These are phyloP conservation scores for Drosophila anomalata DNA, from an alignment of 2,888 invertebrate species.

Conservation along the genomic window DNA sequence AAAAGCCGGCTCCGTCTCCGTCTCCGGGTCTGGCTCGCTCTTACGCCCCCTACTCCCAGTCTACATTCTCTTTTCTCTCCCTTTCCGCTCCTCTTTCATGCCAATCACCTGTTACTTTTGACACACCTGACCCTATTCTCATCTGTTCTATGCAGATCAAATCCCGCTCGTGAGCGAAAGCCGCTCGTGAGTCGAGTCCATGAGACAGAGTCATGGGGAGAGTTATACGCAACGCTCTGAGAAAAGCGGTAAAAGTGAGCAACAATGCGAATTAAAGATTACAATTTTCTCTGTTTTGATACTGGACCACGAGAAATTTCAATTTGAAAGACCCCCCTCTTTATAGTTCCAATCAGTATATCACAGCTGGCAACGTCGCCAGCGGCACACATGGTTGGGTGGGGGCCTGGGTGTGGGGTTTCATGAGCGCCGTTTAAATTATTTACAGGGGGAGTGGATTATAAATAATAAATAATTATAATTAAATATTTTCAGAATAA, in stretches of 20 bases:
- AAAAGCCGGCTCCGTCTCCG: conserved; percentile 57
- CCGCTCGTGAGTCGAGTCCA: not conserved
- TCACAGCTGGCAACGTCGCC: conserved; percentile 59
- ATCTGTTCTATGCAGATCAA: conserved; percentile 66
- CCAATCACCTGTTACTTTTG: conserved; percentile 68
- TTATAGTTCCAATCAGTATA: conserved; percentile 67
- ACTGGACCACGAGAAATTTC: conserved; percentile 51
- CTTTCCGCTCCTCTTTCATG: conserved; percentile 52
- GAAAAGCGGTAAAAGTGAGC: conserved; percentile 60
- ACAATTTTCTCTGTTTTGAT: conserved; percentile 76
- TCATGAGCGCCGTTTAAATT: not conserved
- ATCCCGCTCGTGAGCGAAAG: conserved; percentile 73
- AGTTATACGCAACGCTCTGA: conserved; percentile 68
- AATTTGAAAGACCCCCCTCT: conserved; percentile 54
- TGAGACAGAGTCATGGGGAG: conserved; percentile 52
- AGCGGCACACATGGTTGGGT: conserved; percentile 4
- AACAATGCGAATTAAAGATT: conserved; percentile 61
- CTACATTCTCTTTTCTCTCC: conserved; percentile 25
- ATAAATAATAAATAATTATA: too few species aligned
- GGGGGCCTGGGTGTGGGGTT: not conserved
- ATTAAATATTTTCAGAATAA: not conserved
- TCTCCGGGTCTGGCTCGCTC: conserved; percentile 42
- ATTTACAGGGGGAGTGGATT: not conserved
- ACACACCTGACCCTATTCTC: conserved; percentile 68
- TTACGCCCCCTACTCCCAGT: conserved; percentile 48